phyloP scores from a whole-genome alignment of 53 echinoderm and acorn worm genomes.

The Mesocentrotus franciscanus region DNA sequence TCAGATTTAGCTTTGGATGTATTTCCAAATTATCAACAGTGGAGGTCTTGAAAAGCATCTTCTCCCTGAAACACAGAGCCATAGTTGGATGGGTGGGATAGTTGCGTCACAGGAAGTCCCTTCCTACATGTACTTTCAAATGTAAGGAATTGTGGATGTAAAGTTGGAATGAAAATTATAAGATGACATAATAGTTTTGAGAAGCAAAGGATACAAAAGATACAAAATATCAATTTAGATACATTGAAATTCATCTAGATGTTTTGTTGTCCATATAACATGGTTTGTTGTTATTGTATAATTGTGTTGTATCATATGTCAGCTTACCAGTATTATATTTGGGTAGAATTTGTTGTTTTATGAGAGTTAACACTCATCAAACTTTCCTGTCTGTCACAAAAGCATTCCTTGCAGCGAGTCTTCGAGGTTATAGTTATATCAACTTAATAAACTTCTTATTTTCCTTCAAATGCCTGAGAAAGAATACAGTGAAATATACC shows the following conservation, averaged over 20 bases:
- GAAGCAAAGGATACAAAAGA: not conserved
- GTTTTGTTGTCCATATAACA: not conserved
- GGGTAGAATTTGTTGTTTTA: not conserved
- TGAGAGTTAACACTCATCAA: not conserved
- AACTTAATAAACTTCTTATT: not conserved
- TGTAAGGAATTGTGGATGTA: too few species aligned
- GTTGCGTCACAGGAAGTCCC: too few species aligned
- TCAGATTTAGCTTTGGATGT: too few species aligned
- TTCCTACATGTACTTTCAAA: too few species aligned
- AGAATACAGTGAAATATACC: not conserved
- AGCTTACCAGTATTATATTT: not conserved
- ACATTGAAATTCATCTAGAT: not conserved
- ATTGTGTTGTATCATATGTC: not conserved
- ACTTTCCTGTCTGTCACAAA: not conserved
- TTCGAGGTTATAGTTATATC: too few species aligned
- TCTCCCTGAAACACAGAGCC: too few species aligned
- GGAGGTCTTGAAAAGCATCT: too few species aligned
- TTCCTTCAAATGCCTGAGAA: not conserved
- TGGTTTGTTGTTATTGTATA: not conserved
- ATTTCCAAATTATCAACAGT: too few species aligned
- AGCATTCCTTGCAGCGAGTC: too few species aligned
- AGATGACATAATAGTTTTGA: not conserved
- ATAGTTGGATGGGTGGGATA: too few species aligned
- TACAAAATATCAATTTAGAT: not conserved
- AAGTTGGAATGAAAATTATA: too few species aligned